phyloP scores from a whole-genome alignment of 2,888 invertebrate genomes.

The Nemapogon koenigi region DNA sequence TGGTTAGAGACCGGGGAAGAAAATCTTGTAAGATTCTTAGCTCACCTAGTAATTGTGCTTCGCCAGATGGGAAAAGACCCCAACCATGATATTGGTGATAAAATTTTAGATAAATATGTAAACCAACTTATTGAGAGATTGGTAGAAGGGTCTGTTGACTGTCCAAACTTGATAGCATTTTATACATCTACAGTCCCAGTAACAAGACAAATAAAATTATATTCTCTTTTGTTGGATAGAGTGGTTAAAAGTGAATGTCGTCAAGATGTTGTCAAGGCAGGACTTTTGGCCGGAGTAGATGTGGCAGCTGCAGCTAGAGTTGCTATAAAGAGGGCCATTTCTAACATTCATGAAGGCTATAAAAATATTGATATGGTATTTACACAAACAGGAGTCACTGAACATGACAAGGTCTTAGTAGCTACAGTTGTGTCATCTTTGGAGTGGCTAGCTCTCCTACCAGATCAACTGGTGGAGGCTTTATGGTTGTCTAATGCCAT shows the following conservation, averaged over 20 bases:
- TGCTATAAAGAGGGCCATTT: conserved; percentile 78
- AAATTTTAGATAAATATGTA: conserved; percentile 78
- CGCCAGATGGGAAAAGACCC: conserved; percentile 78
- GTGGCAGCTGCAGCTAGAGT: conserved; percentile 83
- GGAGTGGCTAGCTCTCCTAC: conserved; percentile 87
- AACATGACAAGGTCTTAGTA: conserved; percentile 50
- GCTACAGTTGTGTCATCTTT: conserved; percentile 63
- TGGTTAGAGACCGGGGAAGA: conserved; percentile 67
- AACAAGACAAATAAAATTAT: conserved; percentile 57
- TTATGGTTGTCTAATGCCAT: conserved; percentile 89
- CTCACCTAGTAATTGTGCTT: conserved; percentile 85
- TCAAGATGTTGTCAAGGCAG: conserved; percentile 71
- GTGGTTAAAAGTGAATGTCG: conserved; percentile 72
- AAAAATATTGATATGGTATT: conserved; percentile 62
- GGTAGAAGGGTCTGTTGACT: conserved; percentile 61
- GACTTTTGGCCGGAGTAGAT: conserved; percentile 77
- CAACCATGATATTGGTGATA: conserved; percentile 74
- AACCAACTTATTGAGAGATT: conserved; percentile 69
- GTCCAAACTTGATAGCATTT: conserved; percentile 81
- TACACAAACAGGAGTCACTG: conserved; percentile 70
- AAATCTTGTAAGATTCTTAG: conserved; percentile 77
- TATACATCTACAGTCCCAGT: conserved; percentile 82
- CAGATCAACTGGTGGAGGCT: conserved; percentile 79
- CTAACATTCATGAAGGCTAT: conserved; percentile 50
- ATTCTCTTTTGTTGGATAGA: conserved; percentile 73